Evolutionary conservation across 2,888 invertebrate species (phyloP), one percentile per base, ranked within the genome.

Genomic region (Nineta flava): DNA sequence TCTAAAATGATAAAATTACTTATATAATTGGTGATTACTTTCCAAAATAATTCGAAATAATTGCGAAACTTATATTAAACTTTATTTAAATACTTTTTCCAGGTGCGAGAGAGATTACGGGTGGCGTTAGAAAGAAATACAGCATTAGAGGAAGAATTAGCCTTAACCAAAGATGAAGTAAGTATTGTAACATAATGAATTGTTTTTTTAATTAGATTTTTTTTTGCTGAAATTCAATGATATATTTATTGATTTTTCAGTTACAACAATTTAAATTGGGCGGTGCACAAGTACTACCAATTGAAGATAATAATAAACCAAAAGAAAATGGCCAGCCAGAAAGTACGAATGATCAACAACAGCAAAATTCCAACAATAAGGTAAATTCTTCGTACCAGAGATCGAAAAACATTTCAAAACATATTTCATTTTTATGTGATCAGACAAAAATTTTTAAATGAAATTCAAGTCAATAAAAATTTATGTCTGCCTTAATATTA

Each of bases 111-210:
- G 71, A 76, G 97, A 65, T 75, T 99, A 66, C 81, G 96, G 60
- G 88, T 96, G 51, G 92, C 97, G 58, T 78, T 99, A 67, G 99
- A 99, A 70, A 81, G 92, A 66, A 95, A 95, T 66, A 87, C 91
- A 54, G 81, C 85, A 56, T 77, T 99, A 67, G 99, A 99, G 75
- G 94, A 96, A 67, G 96, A 99, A 74, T 75, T 99, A 67, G 81
- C 85, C 61, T 76, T 83, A 72, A 88, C 92, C 78, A 94, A 92
- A 81, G 93, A 95, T 72, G 96, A 96, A 81, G 92, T 93, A 71
- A 73, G 72, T 65, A 16, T 32, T 44, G n/a, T 31, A 19, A 50
- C 41, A n/a, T 46, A 26, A n/a, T n/a, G n/a, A n/a, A n/a, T n/a
- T n/a, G n/a, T n/a, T n/a, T n/a, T n/a, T 32, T 34, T 34, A 19